Percentiles rank a stretch among this genome's conserved stretches.
Evolutionary conservation across 1,140 invertebrate genomes (phyloP).

Genomic region (Drosophila malerkotliana): DNA sequence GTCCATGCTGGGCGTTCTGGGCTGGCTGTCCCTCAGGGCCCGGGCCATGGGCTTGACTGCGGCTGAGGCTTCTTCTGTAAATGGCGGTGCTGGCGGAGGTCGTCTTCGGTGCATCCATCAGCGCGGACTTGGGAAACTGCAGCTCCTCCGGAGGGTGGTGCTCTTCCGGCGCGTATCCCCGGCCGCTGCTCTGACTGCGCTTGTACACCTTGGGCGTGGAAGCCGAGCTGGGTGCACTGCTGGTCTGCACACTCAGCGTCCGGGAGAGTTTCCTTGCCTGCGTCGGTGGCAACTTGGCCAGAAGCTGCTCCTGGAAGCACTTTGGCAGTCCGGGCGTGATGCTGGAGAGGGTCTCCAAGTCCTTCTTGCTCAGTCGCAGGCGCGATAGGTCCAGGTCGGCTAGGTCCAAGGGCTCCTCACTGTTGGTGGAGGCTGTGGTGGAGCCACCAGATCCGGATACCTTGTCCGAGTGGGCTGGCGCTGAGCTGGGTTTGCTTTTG

Average conservation of each 20-base stretch:
- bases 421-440: neutral
- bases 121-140: slow-evolving; percentile 8
- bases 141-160: slow-evolving; percentile 9
- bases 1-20: neutral
- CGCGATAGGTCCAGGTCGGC: slow-evolving; percentile 87
- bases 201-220: slow-evolving; percentile 65
- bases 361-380: slow-evolving; percentile 87
- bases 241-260: slow-evolving; percentile 86
- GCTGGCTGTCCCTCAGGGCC: slow-evolving; percentile 6
- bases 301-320: slow-evolving; percentile 87
- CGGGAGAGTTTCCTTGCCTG: slow-evolving; percentile 86
- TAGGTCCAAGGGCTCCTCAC: slow-evolving; percentile 86
- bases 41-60: slow-evolving; percentile 24
- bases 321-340: slow-evolving; percentile 87
- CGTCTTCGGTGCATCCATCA: slow-evolving; percentile 64
- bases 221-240: slow-evolving; percentile 27
- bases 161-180: slow-evolving; percentile 51
- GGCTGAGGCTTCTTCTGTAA: slow-evolving; percentile 71
- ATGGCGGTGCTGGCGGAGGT: slow-evolving; percentile 59
- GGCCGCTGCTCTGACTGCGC: slow-evolving; percentile 78
- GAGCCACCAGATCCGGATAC: slow-evolving; percentile 48
- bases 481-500: slow-evolving; percentile 41
- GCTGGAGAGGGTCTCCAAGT: slow-evolving; percentile 87
- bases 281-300: slow-evolving; percentile 87
- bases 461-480: slow-evolving; percentile 46